Evolutionary conservation across 2,797 vertebrate genomes (phyloP).

Genomic region (Characodon lateralis): DNA sequence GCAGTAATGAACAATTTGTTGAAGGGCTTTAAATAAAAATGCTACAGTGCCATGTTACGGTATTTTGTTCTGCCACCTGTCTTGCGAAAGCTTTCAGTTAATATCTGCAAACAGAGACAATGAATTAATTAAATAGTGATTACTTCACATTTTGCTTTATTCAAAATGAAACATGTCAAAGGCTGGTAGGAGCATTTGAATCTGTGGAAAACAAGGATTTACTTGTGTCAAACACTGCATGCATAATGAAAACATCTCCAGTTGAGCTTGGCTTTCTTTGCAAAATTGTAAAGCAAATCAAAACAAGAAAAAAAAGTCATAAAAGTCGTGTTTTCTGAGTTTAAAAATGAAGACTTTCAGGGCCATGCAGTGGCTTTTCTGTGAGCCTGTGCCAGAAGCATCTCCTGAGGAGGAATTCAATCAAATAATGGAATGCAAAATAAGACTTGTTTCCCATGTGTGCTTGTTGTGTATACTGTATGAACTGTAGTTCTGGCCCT

Average conservation of each 20-base stretch:
- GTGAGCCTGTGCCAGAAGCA: conserved; percentile 24
- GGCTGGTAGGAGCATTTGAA: neutral
- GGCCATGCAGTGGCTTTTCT: conserved; percentile 18
- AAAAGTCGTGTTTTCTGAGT: conserved; percentile 27
- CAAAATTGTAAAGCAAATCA: conserved; percentile 50
- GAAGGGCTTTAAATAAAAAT: conserved; percentile 8
- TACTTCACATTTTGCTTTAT: neutral
- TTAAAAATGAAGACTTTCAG: conserved; percentile 30
- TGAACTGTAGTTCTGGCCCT: conserved; percentile 26
- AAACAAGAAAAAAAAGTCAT: conserved; percentile 30
- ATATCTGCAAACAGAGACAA: neutral
- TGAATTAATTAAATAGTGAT: conserved; percentile 14
- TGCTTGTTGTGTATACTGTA: conserved; percentile 12
- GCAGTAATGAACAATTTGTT: conserved; percentile 20
- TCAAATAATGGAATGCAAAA: conserved; percentile 42
- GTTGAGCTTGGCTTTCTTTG: conserved; percentile 12
- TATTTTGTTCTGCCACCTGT: neutral
- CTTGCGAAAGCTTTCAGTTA: neutral
- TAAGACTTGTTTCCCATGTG: conserved; percentile 27
- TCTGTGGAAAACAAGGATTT: conserved; percentile 17
- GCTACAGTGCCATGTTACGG: conserved; percentile 1
- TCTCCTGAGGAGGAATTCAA: conserved; percentile 32
- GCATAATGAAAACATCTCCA: neutral
- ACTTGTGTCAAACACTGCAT: conserved; percentile 14
- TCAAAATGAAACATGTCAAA: conserved; percentile 5